Percentiles rank a stretch among this genome's conserved stretches.
These are phyloP conservation scores for Mythimna vitellina DNA, from an alignment of 2,888 invertebrate species.

Conservation along the genomic window DNA sequence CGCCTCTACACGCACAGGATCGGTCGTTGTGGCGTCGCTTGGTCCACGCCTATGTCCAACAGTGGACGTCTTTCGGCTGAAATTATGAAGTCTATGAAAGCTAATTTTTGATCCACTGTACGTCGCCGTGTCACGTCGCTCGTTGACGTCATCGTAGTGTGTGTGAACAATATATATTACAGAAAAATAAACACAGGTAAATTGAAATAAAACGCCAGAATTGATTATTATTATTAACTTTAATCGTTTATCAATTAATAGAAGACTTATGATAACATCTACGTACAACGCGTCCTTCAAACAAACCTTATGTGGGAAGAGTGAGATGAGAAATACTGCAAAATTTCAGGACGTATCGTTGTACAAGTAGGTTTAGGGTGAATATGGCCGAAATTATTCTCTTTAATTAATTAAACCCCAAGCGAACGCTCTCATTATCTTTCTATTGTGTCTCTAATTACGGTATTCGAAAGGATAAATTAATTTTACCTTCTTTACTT, in stretches of 20 bases:
- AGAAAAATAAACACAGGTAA: neutral
- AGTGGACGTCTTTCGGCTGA: too few relatives aligned
- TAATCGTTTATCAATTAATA: constrained; percentile 67
- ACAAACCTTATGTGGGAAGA: constrained; percentile 65
- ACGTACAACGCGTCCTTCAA: constrained; percentile 61
- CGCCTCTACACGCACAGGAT: too few relatives aligned
- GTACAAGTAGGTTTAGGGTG: constrained; percentile 39
- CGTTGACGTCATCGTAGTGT: too few relatives aligned
- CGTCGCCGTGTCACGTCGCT: too few relatives aligned
- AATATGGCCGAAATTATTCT: constrained; percentile 48
- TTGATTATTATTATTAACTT: constrained; percentile 70
- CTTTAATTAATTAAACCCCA: neutral
- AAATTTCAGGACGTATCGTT: constrained; percentile 41
- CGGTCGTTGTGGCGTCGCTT: too few relatives aligned
- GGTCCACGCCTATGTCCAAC: too few relatives aligned
- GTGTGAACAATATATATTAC: too few relatives aligned
- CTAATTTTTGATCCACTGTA: too few relatives aligned
- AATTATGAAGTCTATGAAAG: too few relatives aligned
- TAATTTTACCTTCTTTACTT: neutral
- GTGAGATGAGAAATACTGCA: constrained; percentile 69
- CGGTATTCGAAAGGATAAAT: neutral
- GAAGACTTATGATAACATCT: constrained; percentile 59
- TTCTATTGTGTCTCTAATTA: too few relatives aligned
- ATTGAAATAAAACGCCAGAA: constrained; percentile 45
- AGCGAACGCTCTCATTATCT: too few relatives aligned